Base-by-base conservation (phyloP, 2,888 invertebrate genomes). In the Trachelus troglodyta region DNA sequence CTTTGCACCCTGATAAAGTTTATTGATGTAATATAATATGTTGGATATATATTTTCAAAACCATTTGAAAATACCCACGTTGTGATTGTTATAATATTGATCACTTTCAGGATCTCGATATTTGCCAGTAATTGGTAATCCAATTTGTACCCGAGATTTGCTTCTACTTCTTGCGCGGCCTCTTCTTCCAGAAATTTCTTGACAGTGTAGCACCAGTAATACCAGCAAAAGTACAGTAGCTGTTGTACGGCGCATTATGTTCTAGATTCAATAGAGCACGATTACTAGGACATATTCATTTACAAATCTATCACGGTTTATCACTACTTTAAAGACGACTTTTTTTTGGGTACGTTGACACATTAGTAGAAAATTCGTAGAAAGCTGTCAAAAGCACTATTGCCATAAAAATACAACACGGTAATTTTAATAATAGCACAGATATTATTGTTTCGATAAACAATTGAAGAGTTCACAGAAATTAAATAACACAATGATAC, bases 91-190 rank as follows among this genome's bases (percentile, higher is more conserved):
- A 92, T 97, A 97, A 91, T 97, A 97, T 89, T 97, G 96, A 92
- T 97, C 97, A 11, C 97, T 97, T 92, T 97, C 97, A 0, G 97
- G 96, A 92, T 97, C 97, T 84, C 97, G 93, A 90, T 97, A 97
- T 92, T 97, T 97, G 81, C 97, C 97, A 68, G 97, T 97, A 79
- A 97, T 96, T 1, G 97, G 97, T 83, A 97, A 91, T 76, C 97
- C 97, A 87, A 97, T 96, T 94, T 97, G 97, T 77, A 96, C 95
- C 94, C 95, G 95, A 0, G 96, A 96, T 89, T 96, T 96, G 76
- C 95, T 95, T 86, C 96, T 94, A 83, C 95, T 93, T 86, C 96
- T 93, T 56, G 94, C 93, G 80, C 96, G 93, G 12, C 95, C 96
- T 86, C 96, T 94, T 74, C 97, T 93, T 3, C 94, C 95, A n/a